These are phyloP conservation scores for Crypturellus undulatus DNA, from an alignment of 2,113 vertebrate genomes.

Conservation along the genomic window DNA sequence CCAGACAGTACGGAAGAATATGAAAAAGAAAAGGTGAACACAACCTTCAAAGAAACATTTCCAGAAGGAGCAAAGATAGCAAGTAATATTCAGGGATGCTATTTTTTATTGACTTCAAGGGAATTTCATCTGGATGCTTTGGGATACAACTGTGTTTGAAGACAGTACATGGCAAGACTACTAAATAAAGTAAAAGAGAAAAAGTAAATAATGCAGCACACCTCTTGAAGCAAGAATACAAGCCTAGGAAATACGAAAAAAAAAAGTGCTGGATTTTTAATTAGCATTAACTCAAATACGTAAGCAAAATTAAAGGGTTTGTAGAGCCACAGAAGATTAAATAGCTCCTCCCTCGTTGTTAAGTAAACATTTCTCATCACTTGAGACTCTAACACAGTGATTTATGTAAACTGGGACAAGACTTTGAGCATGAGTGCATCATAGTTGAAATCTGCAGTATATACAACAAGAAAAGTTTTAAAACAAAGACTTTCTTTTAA, in stretches of 20 bases:
- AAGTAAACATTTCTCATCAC: neutral
- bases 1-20: neutral
- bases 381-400: neutral
- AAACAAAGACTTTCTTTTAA: neutral
- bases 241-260: neutral
- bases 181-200: neutral
- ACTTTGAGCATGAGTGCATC: neutral
- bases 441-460: neutral
- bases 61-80: neutral
- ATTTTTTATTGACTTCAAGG: neutral
- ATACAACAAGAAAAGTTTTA: neutral
- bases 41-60: conserved; percentile 6
- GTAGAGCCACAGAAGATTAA: neutral
- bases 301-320: neutral
- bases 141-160: neutral
- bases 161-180: neutral
- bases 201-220: neutral
- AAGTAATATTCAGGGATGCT: neutral
- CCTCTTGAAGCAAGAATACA: neutral
- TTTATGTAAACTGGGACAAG: neutral
- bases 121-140: neutral
- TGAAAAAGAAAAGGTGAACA: neutral
- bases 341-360: neutral
- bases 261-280: neutral
- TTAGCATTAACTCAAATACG: neutral